Evolutionary conservation across 2,797 vertebrate species (phyloP), one percentile per base, ranked within the genome.

Genomic region (Myotis daubentonii): DNA sequence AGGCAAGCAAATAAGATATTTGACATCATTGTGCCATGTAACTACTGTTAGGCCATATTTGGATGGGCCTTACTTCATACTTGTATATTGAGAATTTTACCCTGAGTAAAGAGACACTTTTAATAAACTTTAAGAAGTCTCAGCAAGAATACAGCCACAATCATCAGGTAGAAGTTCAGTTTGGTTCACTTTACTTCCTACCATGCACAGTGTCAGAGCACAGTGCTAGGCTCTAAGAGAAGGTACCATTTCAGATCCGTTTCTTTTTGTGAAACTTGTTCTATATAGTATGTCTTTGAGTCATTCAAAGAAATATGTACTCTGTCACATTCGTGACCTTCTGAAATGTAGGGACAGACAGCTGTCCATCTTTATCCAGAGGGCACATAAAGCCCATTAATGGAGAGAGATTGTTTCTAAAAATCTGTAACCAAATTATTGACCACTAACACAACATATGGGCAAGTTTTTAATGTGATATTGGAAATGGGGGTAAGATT

Each of bases 61-160:
- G 66, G 28, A 78, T 71, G n/a, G 71, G 44, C 23, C 22, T 79
- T 57, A 41, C 71, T 82, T 85, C 11, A 57, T 72, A 57, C 36
- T 78, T 51, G 17, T 53, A 57, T 71, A 65, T 92, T 90, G 30
- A 92, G 38, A 79, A 79, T 70, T 95, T 87, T 80, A 23, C 44
- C 86, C 83, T 49, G 66, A 30, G 8, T 82, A 30, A 85, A 85
- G 53, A 87, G 0, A 81, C 23, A 16, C n/a, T 89, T 94, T 62
- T 82, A 57, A n/a, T 74, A 93, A 90, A 38, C 28, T 80, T 86
- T 82, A 49, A 71, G 15, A 91, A 72, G 19, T 51, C 70, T 92
- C 25, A 68, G n/a, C 71, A 68, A 30, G 68, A 44, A 80, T 80
- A 30, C 2, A 6, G 60, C 23, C 84, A 57, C 19, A 83, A 74